Conservation (phyloP, 2,113 vertebrate genomes). For the Dromas ardeola region DNA sequence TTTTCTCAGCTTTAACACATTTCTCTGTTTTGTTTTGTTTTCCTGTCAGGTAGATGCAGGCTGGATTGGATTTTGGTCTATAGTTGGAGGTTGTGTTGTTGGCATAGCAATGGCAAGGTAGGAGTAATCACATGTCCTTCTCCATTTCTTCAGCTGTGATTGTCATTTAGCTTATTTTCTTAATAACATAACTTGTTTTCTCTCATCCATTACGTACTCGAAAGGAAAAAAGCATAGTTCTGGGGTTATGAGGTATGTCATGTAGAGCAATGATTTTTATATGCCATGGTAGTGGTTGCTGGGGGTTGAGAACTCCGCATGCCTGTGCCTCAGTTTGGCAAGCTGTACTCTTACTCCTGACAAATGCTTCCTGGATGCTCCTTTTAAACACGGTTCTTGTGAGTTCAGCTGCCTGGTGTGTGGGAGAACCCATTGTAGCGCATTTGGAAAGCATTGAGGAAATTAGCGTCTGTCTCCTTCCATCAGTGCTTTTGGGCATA, state of each 20-base stretch:
- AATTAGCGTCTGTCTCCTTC: neutral
- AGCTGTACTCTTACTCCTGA: neutral
- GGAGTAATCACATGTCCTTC: conserved; percentile 25
- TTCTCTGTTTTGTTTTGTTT: neutral
- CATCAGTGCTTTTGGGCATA: neutral
- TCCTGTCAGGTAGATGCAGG: conserved; percentile 89
- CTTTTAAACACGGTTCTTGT: neutral
- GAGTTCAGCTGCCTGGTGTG: neutral
- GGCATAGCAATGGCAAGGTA: conserved; percentile 95
- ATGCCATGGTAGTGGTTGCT: neutral
- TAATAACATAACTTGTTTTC: neutral
- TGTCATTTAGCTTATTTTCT: neutral
- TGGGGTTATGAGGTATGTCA: neutral
- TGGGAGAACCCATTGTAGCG: neutral
- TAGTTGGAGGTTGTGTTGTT: conserved; percentile 92
- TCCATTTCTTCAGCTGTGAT: neutral
- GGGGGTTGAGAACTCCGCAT: neutral
- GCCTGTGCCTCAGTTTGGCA: neutral
- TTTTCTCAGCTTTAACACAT: conserved; percentile 10
- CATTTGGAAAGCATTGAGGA: conserved; percentile 15
- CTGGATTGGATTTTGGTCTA: conserved; percentile 98
- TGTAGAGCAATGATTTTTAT: neutral
- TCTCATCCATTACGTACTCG: neutral
- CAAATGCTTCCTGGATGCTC: neutral
- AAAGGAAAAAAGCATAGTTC: neutral